A percentile compares a stretch with the other conserved stretches of the same genome.
Conservation (phyloP, 2,888 invertebrate species). For the Xylota segnis region DNA sequence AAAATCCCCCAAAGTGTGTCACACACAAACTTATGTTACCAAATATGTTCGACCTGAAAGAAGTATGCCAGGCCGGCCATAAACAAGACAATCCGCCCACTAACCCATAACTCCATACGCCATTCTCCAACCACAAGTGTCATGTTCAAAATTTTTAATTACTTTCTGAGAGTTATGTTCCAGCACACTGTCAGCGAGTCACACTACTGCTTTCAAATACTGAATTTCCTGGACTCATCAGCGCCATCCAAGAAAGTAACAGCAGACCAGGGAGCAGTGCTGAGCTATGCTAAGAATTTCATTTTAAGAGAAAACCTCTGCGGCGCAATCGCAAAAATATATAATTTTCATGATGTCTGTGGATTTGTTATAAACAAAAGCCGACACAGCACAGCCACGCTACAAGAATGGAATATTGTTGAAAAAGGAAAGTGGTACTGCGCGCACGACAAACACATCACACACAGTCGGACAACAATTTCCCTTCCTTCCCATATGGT, state of each 20-base stretch:
- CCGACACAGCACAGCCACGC: conserved; percentile 28
- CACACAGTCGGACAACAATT: conserved; percentile 69
- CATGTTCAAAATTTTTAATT: conserved; percentile 23
- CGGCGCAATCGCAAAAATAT: background rate
- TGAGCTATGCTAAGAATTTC: conserved; percentile 26
- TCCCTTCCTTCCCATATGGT: conserved; percentile 66
- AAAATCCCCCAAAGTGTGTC: conserved; percentile 13
- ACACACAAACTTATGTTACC: conserved; percentile 16
- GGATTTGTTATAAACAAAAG: conserved; percentile 46
- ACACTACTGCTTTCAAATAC: conserved; percentile 30
- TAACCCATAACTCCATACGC: conserved; percentile 40
- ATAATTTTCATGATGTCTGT: conserved; percentile 15
- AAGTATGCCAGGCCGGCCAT: conserved; percentile 2
- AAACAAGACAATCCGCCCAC: conserved; percentile 48
- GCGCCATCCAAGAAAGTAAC: conserved; percentile 26
- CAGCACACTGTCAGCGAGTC: conserved; percentile 2
- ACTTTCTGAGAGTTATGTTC: conserved; percentile 31
- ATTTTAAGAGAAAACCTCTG: conserved; percentile 18
- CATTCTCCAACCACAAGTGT: conserved; percentile 10
- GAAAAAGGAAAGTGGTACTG: conserved; percentile 72
- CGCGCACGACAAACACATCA: conserved; percentile 61
- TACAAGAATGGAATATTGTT: conserved; percentile 64
- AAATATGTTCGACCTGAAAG: conserved; percentile 29
- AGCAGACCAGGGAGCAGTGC: conserved; percentile 9
- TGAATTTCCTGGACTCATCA: background rate